Percentiles rank a stretch among this genome's conserved stretches.
phyloP scores from a whole-genome alignment of 2,797 vertebrate genomes.

The Tapirus indicus region DNA sequence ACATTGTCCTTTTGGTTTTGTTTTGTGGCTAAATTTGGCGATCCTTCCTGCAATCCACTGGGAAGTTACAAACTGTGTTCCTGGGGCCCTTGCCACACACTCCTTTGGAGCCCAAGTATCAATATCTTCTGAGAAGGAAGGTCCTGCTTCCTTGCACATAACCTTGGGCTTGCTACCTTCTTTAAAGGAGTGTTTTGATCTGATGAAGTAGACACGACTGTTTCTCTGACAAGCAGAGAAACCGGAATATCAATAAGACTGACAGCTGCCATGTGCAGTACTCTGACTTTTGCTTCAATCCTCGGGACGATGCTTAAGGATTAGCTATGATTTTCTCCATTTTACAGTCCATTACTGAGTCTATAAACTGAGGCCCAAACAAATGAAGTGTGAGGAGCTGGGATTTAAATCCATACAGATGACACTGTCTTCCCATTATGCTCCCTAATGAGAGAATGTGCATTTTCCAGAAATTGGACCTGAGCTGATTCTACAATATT shows the following conservation, averaged over 20 bases:
- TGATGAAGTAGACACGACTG: neutral
- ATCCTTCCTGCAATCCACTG: neutral
- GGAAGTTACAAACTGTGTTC: neutral
- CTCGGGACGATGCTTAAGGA: fast-evolving
- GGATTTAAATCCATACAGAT: neutral
- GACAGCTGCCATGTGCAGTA: fast-evolving
- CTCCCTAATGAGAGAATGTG: neutral
- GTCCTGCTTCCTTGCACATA: neutral
- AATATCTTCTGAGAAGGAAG: neutral
- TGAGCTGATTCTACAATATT: neutral
- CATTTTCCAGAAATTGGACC: neutral
- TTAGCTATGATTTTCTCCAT: neutral
- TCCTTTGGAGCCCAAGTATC: neutral
- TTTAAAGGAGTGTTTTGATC: neutral
- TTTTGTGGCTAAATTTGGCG: neutral
- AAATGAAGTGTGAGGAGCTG: neutral
- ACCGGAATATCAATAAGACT: neutral
- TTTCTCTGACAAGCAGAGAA: neutral
- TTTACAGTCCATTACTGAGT: neutral
- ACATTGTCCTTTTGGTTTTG: neutral
- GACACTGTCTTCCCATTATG: neutral
- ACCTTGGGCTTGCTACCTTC: neutral
- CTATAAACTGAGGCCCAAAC: neutral
- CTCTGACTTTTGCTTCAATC: neutral
- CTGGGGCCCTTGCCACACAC: neutral